phyloP scores from a whole-genome alignment of 2,797 vertebrate genomes.

The Atherinosoma microstoma region DNA sequence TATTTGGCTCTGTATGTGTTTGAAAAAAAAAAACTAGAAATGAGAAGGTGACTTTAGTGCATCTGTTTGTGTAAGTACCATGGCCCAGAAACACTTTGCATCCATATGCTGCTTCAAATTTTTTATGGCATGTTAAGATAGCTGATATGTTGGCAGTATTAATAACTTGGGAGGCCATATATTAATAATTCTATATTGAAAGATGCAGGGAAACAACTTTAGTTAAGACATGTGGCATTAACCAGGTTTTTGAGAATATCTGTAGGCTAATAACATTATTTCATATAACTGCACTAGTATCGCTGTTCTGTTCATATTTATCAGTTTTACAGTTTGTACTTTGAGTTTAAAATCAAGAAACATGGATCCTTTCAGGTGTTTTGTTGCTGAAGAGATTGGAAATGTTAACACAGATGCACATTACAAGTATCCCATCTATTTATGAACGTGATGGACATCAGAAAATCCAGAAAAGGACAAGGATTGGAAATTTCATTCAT shows the following conservation, averaged over 20 bases:
- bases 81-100: conserved; percentile 9
- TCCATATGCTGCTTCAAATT: conserved; percentile 9
- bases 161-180: not conserved
- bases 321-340: no score
- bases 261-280: not conserved
- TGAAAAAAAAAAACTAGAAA: not conserved
- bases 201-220: no score
- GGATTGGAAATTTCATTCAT: not conserved
- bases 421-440: no score
- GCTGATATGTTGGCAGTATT: not conserved
- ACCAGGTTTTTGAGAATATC: not conserved
- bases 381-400: not conserved
- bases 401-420: not conserved
- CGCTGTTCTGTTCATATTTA: no score
- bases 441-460: no score
- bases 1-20: not conserved
- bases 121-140: not conserved
- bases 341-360: not conserved
- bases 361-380: not conserved
- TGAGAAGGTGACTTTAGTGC: not conserved
- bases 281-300: not conserved
- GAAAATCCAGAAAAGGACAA: not conserved
- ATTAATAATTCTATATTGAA: not conserved
- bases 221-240: not conserved
- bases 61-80: not conserved